Percentiles rank a stretch among this genome's conserved stretches.
Conservation (phyloP, 2,113 vertebrate genomes). For the Sminthopsis crassicaudata region DNA sequence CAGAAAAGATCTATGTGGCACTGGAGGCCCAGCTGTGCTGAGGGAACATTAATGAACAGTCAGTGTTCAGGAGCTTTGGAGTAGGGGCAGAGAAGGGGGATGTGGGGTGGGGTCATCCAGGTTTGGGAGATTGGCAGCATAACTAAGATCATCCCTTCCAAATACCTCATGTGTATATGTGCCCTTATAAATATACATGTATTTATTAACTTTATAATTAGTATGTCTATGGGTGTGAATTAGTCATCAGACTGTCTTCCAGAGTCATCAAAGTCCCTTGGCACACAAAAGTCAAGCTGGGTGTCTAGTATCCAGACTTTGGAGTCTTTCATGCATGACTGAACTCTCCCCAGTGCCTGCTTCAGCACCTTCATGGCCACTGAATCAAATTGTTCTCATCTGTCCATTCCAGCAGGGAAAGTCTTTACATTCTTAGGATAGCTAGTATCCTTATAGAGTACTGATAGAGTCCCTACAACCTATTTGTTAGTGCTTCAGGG, state of each 20-base stretch:
- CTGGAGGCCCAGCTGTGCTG: background rate
- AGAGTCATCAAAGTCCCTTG: too few relatives aligned
- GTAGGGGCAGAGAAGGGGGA: background rate
- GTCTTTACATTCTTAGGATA: background rate
- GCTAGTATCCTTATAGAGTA: background rate
- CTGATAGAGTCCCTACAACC: background rate
- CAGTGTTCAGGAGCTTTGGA: background rate
- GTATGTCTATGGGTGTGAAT: background rate
- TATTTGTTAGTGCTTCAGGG: background rate
- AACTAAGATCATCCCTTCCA: background rate
- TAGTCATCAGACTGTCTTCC: too few relatives aligned
- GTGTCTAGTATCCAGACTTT: too few relatives aligned
- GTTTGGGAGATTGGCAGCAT: background rate
- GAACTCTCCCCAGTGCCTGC: background rate
- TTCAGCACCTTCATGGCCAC: background rate
- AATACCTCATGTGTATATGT: background rate
- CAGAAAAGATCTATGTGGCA: background rate
- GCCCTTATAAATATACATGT: background rate
- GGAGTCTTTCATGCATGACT: too few relatives aligned
- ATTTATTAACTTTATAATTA: background rate
- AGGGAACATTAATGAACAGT: background rate
- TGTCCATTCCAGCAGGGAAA: background rate
- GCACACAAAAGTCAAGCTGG: too few relatives aligned
- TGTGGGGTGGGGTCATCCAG: too few relatives aligned
- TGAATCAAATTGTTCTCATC: background rate